These are phyloP conservation scores for Cirrhinus mrigala DNA, from an alignment of 2,797 vertebrate species.

Conservation along the genomic window DNA sequence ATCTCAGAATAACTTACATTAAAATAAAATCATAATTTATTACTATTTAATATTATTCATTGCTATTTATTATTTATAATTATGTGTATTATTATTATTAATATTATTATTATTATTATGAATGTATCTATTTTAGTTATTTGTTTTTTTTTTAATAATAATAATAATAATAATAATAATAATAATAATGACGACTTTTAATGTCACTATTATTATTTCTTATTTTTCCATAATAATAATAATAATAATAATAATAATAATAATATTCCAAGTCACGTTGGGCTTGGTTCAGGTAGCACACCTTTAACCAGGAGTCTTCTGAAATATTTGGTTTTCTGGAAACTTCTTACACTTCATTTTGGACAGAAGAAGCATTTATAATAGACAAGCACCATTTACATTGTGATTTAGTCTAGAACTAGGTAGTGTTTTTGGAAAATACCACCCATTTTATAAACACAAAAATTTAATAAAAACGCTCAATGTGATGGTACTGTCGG, in stretches of 20 bases:
- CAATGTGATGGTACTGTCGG: not conserved
- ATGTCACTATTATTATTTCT: not conserved
- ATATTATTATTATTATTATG: not conserved
- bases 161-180: not conserved
- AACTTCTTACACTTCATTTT: not conserved
- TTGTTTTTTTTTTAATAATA: not conserved
- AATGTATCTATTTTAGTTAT: not conserved
- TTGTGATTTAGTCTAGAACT: constrained; percentile 26
- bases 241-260: not conserved
- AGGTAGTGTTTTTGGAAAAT: constrained; percentile 26
- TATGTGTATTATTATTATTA: not conserved
- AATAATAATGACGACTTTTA: no score
- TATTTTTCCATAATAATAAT: not conserved
- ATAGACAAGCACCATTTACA: constrained; percentile 27
- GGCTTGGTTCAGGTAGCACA: not conserved
- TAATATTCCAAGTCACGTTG: not conserved
- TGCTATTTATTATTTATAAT: not conserved
- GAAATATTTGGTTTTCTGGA: not conserved
- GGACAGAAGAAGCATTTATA: constrained; percentile 3
- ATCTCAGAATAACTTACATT: no score
- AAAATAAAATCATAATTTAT: not conserved
- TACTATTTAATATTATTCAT: not conserved
- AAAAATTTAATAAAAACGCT: not conserved
- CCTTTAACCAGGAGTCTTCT: not conserved
- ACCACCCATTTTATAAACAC: constrained; percentile 6